A percentile compares a stretch with the other conserved stretches of the same genome.
Evolutionary conservation across 2,797 vertebrate genomes (phyloP).

Genomic region (Sarcoramphus papa): DNA sequence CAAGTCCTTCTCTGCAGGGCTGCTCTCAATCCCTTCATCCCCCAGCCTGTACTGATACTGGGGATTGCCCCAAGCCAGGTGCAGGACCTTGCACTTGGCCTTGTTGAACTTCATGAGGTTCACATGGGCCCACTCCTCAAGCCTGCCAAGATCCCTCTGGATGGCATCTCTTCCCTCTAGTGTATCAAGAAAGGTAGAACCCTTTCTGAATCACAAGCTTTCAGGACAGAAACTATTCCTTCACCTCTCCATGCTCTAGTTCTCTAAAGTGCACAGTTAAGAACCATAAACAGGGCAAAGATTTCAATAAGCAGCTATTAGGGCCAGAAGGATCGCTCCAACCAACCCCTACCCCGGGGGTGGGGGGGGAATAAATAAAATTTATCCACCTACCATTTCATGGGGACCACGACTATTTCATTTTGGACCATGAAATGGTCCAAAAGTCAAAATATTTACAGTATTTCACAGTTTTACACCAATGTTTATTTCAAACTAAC

Average conservation of each 20-base stretch:
- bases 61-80: no score
- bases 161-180: not conserved
- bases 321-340: not conserved
- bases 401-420: not conserved
- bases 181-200: not conserved
- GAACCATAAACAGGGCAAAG: not conserved
- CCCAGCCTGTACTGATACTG: not conserved
- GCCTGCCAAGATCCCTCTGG: not conserved
- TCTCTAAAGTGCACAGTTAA: not conserved
- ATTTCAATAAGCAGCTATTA: not conserved
- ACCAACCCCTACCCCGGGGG: not conserved
- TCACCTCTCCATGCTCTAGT: not conserved
- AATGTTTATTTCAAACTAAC: not conserved
- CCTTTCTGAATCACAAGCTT: not conserved
- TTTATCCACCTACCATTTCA: not conserved
- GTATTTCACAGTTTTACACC: not conserved
- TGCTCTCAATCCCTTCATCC: not conserved
- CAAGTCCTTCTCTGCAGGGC: not conserved
- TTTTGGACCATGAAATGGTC: not conserved
- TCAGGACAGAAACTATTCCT: not conserved
- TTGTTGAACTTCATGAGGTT: not conserved
- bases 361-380: not conserved
- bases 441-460: not conserved
- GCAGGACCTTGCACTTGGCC: not conserved
- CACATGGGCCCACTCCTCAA: not conserved